These are phyloP conservation scores for Latrodectus geometricus DNA, from an alignment of 1,140 invertebrate genomes.

Conservation along the genomic window DNA sequence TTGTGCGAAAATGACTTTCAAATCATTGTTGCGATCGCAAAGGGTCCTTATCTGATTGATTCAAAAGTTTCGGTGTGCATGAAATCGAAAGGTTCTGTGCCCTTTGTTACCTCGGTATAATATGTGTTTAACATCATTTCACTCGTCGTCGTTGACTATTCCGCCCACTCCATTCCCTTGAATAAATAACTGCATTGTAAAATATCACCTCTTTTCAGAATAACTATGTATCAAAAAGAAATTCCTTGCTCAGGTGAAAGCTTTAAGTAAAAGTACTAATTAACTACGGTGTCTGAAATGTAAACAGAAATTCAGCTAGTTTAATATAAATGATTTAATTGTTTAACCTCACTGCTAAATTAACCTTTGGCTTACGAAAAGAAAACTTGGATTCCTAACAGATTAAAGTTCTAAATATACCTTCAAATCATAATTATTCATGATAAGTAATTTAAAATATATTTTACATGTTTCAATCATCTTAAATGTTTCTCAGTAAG, in stretches of 20 bases:
- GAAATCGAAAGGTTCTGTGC: slow-evolving; percentile 37
- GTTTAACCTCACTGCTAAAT: no score
- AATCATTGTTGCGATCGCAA: slow-evolving; percentile 39
- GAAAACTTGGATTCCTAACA: no score
- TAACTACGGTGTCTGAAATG: no score
- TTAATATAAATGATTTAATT: no score
- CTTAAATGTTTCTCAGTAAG: no score
- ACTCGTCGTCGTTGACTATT: slow-evolving; percentile 3
- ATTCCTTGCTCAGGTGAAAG: neutral
- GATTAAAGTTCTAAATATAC: no score
- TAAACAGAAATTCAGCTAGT: no score
- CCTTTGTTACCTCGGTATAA: slow-evolving; percentile 48
- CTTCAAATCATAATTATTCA: no score
- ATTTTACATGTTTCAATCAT: no score
- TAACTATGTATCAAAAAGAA: slow-evolving; percentile 34
- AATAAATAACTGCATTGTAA: slow-evolving; percentile 51
- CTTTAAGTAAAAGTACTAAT: neutral
- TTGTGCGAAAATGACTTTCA: slow-evolving; percentile 43
- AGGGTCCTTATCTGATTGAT: slow-evolving; percentile 47
- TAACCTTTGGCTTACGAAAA: no score
- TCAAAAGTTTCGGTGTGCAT: slow-evolving; percentile 11
- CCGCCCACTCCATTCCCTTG: slow-evolving; percentile 44
- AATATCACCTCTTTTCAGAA: slow-evolving; percentile 6
- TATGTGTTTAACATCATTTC: slow-evolving; percentile 47
- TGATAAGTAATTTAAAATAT: no score